These are phyloP conservation scores for Drosophila barbarae DNA, from an alignment of 2,888 invertebrate species.

Conservation along the genomic window DNA sequence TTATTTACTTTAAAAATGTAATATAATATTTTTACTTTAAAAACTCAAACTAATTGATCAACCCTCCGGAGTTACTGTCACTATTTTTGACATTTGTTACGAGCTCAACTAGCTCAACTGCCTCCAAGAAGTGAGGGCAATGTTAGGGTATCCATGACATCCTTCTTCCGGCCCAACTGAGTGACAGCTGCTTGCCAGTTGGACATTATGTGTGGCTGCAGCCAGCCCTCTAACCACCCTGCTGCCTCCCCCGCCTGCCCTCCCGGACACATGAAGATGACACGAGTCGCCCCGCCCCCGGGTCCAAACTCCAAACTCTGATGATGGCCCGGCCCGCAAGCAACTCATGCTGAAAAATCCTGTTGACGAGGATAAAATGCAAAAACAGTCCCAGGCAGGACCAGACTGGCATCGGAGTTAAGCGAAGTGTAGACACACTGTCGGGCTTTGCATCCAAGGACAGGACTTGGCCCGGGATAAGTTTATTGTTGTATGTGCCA, in stretches of 20 bases:
- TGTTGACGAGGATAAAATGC: slow-evolving; percentile 55
- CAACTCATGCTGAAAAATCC: slow-evolving; percentile 44
- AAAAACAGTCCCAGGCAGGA: slow-evolving; percentile 28
- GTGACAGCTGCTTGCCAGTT: slow-evolving; percentile 44
- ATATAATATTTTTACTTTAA: neutral
- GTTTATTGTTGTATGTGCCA: slow-evolving; percentile 54
- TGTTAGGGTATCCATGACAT: slow-evolving; percentile 28
- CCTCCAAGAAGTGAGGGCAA: neutral
- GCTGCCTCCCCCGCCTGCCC: slow-evolving; percentile 13
- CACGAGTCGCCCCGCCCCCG: slow-evolving; percentile 17
- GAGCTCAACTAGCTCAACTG: neutral
- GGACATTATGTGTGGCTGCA: slow-evolving; percentile 41
- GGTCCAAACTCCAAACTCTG: slow-evolving; percentile 16
- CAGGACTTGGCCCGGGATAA: slow-evolving; percentile 43
- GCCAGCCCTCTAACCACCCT: slow-evolving; percentile 7
- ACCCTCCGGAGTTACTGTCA: too few species aligned
- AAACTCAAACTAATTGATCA: neutral
- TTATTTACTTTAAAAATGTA: neutral
- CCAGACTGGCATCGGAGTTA: slow-evolving; percentile 26
- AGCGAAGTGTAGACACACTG: slow-evolving; percentile 51
- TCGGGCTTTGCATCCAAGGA: slow-evolving; percentile 38
- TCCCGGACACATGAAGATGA: slow-evolving; percentile 44
- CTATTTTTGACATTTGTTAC: neutral
- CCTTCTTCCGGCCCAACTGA: slow-evolving; percentile 24
- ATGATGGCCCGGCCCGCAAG: slow-evolving; percentile 33